These are phyloP conservation scores for Acestrorhynchus altus DNA, from an alignment of 2,797 vertebrate species.

Conservation along the genomic window DNA sequence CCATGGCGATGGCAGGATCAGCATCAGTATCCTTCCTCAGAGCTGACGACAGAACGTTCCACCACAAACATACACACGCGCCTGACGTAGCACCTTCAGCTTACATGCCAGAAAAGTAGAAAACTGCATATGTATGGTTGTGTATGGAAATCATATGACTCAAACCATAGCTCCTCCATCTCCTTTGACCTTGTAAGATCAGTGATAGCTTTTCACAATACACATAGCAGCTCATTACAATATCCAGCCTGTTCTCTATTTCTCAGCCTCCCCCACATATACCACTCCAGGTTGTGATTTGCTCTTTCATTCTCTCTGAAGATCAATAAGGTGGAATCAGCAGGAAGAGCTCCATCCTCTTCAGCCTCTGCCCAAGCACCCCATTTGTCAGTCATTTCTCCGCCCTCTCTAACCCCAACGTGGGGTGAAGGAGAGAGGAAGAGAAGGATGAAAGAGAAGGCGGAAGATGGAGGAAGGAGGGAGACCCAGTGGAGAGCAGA, in stretches of 20 bases:
- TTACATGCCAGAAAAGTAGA: slow-evolving; percentile 13
- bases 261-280: slow-evolving; percentile 4
- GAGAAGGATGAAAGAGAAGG: slow-evolving; percentile 1
- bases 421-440: background rate
- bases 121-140: background rate
- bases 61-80: slow-evolving; percentile 7
- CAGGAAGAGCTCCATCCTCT: background rate
- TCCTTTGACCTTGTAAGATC: slow-evolving; percentile 13
- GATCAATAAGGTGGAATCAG: slow-evolving; percentile 12
- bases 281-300: background rate
- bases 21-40: slow-evolving; percentile 62
- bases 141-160: background rate
- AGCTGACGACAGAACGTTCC: background rate
- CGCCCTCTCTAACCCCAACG: slow-evolving; percentile 1
- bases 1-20: slow-evolving; percentile 71
- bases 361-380: background rate
- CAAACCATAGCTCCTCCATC: background rate
- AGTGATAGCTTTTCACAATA: background rate
- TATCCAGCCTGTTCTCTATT: background rate
- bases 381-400: slow-evolving; percentile 16
- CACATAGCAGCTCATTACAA: background rate
- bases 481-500: background rate
- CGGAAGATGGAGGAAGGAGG: background rate
- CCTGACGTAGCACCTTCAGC: slow-evolving; percentile 21
- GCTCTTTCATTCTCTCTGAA: background rate